Evolutionary conservation across 2,113 vertebrate genomes (phyloP).

Genomic region (Todiramphus chloris): DNA sequence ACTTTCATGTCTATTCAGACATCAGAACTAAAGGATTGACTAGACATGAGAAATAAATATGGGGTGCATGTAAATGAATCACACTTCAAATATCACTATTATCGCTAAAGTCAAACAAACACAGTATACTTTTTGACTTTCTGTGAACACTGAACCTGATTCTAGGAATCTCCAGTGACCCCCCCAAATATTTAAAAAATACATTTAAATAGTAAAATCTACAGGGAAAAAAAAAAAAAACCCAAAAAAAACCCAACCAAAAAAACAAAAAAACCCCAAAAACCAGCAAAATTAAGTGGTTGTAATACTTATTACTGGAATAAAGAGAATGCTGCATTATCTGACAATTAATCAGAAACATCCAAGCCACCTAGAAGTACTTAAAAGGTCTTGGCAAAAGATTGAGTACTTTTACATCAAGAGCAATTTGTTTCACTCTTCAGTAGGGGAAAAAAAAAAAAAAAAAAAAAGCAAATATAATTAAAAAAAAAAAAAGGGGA

Average conservation of each 20-base stretch:
- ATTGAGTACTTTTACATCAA: not conserved
- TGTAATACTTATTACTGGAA: not conserved
- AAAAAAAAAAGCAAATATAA: not conserved
- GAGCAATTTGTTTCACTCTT: not conserved
- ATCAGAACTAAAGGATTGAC: not conserved
- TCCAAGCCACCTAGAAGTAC: not conserved
- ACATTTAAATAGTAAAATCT: not conserved
- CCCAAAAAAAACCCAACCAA: too few species aligned
- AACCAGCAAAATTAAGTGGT: not conserved
- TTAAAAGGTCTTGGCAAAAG: not conserved
- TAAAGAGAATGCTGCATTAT: not conserved
- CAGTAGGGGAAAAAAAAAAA: not conserved
- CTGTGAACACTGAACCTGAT: not conserved
- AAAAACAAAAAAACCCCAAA: not conserved
- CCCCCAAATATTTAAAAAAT: not conserved
- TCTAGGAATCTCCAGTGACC: not conserved
- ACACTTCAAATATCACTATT: not conserved
- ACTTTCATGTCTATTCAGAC: not conserved
- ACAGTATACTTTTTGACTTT: not conserved
- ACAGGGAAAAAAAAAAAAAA: not conserved
- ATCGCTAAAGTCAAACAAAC: not conserved
- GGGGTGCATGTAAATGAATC: not conserved
- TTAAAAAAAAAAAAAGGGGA: not conserved
- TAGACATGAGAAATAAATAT: not conserved
- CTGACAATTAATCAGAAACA: not conserved